Percentiles rank a stretch among this genome's conserved stretches.
Evolutionary conservation across 2,797 vertebrate species (phyloP).

Genomic region (Platalea minor): DNA sequence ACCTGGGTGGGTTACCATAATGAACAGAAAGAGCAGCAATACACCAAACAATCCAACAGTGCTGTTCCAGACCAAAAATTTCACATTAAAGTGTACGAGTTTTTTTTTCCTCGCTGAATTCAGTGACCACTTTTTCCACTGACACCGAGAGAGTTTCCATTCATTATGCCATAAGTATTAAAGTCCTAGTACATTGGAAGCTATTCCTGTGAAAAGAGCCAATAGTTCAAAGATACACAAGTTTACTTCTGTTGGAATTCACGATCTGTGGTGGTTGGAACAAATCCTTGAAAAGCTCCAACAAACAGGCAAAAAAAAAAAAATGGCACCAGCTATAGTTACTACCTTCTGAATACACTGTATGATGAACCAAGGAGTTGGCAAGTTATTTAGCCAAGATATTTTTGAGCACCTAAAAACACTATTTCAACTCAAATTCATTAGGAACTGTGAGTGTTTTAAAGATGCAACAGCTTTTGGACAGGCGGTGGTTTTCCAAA

Average conservation of each 20-base stretch:
- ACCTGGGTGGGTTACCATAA: not conserved
- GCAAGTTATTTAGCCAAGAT: not conserved
- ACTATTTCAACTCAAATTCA: not conserved
- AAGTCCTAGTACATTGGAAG: constrained; percentile 25
- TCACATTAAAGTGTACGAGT: not conserved
- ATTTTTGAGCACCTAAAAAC: not conserved
- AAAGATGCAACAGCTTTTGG: not conserved
- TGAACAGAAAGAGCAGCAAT: not conserved
- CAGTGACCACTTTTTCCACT: constrained; percentile 60
- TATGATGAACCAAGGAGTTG: not conserved
- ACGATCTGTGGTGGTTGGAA: not conserved
- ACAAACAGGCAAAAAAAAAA: not conserved
- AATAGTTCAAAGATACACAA: constrained; percentile 12
- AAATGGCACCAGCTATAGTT: not conserved
- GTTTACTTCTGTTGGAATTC: constrained; percentile 12
- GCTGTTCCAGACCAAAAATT: not conserved
- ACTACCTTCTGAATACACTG: not conserved
- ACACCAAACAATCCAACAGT: not conserved
- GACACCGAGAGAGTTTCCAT: constrained; percentile 55
- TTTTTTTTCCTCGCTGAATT: constrained; percentile 30
- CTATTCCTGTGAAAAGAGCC: not conserved
- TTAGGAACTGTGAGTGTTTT: not conserved
- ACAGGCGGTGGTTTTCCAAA: not conserved
- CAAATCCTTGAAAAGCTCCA: not conserved
- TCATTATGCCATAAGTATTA: constrained; percentile 59